A percentile compares a stretch with the other conserved stretches of the same genome.
Conservation (phyloP, 2,888 invertebrate species). For the Halictus quadricinctus region DNA sequence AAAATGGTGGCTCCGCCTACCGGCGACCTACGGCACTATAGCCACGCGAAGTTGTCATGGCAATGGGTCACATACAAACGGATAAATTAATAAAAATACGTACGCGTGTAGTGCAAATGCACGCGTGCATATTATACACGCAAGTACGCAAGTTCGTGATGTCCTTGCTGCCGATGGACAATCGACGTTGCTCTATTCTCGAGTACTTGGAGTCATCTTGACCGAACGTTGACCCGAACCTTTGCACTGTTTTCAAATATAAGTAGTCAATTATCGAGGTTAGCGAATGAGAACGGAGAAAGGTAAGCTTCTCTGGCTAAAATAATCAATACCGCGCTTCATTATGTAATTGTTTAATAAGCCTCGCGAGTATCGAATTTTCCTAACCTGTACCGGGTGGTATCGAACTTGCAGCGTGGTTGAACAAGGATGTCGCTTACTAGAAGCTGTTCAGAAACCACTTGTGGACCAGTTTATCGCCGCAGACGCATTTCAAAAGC, state of each 20-base stretch:
- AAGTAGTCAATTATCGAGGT: conserved; percentile 17
- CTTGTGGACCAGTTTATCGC: conserved; percentile 59
- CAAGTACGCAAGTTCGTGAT: neutral
- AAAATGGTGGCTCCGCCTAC: conserved; percentile 13
- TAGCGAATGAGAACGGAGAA: neutral
- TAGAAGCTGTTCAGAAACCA: conserved; percentile 67
- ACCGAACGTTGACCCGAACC: neutral
- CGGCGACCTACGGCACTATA: neutral
- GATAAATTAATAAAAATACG: conserved; percentile 27
- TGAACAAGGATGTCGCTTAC: neutral
- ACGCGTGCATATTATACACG: neutral
- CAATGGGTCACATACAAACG: conserved; percentile 30
- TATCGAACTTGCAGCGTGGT: conserved; percentile 3
- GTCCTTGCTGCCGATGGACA: neutral
- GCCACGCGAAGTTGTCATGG: conserved; percentile 18
- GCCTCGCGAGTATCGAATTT: neutral
- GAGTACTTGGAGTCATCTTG: conserved; percentile 1
- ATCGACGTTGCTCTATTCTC: neutral
- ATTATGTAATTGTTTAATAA: neutral
- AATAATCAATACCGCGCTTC: neutral
- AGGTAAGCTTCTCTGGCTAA: conserved; percentile 12
- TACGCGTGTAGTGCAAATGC: neutral
- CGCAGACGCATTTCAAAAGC: conserved; percentile 64
- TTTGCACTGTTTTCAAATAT: neutral
- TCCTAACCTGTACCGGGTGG: conserved; percentile 3